Conservation (phyloP, 2,113 vertebrate species). For the Hoplias malabaricus region DNA sequence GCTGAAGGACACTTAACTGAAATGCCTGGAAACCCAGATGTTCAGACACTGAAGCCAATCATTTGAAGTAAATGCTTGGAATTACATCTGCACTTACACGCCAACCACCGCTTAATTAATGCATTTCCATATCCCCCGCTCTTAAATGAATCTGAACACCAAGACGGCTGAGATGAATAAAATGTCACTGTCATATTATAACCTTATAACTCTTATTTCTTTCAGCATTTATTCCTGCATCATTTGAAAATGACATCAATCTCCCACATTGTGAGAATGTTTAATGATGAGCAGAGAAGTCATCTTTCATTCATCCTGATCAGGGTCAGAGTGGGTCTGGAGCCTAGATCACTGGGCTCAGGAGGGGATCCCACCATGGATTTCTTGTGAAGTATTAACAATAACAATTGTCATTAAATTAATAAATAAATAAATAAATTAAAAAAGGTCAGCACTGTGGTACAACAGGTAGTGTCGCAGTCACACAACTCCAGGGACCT, state of each 20-base stretch:
- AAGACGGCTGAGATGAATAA: neutral
- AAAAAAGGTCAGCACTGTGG: no score
- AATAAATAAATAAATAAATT: no score
- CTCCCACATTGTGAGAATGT: neutral
- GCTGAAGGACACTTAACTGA: slow-evolving; percentile 11
- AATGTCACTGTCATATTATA: neutral
- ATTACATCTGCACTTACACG: neutral
- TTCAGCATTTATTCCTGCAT: neutral
- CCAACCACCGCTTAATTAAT: slow-evolving; percentile 18
- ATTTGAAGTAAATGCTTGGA: slow-evolving; percentile 26
- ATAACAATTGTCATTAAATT: no score
- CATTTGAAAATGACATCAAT: neutral
- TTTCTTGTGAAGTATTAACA: no score
- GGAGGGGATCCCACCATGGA: no score
- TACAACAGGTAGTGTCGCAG: no score
- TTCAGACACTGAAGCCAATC: slow-evolving; percentile 21
- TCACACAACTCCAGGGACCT: no score
- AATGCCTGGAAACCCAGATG: slow-evolving; percentile 19
- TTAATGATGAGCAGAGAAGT: neutral
- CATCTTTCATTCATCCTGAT: no score
- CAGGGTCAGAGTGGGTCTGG: no score
- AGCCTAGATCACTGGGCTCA: no score
- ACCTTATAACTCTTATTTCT: no score
- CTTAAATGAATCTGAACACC: neutral
- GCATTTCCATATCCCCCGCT: slow-evolving; percentile 21